These are phyloP conservation scores for Calyptommatus sinebrachiatus DNA, from an alignment of 2,113 vertebrate genomes.

Conservation along the genomic window DNA sequence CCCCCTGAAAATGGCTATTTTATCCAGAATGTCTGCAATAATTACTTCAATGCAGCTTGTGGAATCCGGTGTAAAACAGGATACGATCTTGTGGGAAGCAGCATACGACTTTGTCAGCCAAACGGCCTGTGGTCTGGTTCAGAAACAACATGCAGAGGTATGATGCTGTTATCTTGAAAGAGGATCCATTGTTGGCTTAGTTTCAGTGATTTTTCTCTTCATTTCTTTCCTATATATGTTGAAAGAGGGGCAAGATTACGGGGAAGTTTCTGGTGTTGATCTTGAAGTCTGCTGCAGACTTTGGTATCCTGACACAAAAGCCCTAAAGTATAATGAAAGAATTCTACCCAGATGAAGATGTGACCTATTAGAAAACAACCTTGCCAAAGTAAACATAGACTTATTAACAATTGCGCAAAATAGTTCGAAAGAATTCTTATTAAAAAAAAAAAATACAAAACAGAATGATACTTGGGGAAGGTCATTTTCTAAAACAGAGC, in stretches of 20 bases:
- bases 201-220: background rate
- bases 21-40: constrained; percentile 91
- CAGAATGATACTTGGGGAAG: background rate
- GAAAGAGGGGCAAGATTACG: too few species aligned
- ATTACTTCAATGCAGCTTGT: constrained; percentile 91
- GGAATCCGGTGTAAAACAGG: constrained; percentile 88
- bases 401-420: background rate
- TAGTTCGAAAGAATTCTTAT: constrained; percentile 14
- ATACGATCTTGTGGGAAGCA: constrained; percentile 88
- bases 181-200: background rate
- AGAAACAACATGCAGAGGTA: constrained; percentile 86
- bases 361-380: constrained; percentile 20
- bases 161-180: constrained; percentile 29
- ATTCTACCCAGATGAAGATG: background rate
- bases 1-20: constrained; percentile 93
- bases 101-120: constrained; percentile 89
- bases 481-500: background rate
- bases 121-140: constrained; percentile 88
- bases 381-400: constrained; percentile 18
- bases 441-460: background rate
- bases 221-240: background rate
- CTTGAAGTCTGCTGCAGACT: background rate
- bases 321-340: constrained; percentile 4
- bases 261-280: background rate
- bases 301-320: background rate